Base-by-base conservation (phyloP, 2,888 invertebrate genomes). In the Oxycera nigricornis region DNA sequence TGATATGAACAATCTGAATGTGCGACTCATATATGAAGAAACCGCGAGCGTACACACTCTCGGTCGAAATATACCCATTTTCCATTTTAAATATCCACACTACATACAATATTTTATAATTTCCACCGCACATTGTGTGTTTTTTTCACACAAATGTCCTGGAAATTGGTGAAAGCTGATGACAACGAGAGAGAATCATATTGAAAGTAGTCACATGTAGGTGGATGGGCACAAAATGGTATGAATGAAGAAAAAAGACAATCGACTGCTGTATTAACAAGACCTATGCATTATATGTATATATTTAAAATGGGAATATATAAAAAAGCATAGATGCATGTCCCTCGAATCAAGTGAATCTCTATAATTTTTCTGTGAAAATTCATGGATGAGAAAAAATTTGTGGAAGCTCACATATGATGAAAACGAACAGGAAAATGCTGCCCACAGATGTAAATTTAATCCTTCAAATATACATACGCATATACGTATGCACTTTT, bases 61-160 rank as follows among this genome's bases (percentile, higher is more conserved):
- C 31, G 17, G 52, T 70, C n/a, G n/a, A n/a, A n/a, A n/a, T n/a
- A 55, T 31, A 22, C 70, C 52, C 20, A 31, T 70, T 75, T 75
- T 50, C 73, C 73, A 75, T 70, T 70, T 75, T 70, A 75, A 75
- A 73, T 73, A 70, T 73, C 57, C 75, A 74, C 59, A 41, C 39
- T 0, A 41, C 31, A 30, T 50, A 76, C 73, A 74, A 76, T 74
- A 76, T 76, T 76, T 74, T 76, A 76, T 76, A 74, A 76, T 74
- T 76, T 76, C 72, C 74, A 72, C 74, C 70, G 65, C 74, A 67
- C 67, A 67, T 57, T 20, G 55, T 70, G 70, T 70, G 52, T 70
- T 65, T 67, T 75, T 57, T 68, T 68, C 75, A 74, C 72, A 76
- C 72, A 72, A 76, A 72, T 72, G 76, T 74, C 76, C 67, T 35